These are phyloP conservation scores for Meliscaeva auricollis DNA, from an alignment of 2,888 invertebrate genomes.

Conservation along the genomic window DNA sequence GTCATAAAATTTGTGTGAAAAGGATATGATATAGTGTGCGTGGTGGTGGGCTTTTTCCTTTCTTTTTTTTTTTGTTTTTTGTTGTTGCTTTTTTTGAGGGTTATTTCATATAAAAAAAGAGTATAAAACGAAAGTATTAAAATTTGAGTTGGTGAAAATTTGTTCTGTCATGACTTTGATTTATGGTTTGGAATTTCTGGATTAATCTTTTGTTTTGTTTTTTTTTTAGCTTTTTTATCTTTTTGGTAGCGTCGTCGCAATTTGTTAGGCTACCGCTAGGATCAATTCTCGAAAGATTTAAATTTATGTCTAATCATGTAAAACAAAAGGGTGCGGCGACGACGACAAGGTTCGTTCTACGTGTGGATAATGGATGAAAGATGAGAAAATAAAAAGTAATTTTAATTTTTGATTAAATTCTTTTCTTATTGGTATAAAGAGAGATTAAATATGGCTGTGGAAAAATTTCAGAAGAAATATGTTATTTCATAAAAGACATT, in stretches of 20 bases:
- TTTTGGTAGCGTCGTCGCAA: not conserved
- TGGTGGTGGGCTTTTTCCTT: not conserved
- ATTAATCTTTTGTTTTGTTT: constrained; percentile 37
- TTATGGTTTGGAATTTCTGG: constrained; percentile 30
- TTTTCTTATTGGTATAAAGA: not conserved
- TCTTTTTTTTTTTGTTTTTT: not conserved
- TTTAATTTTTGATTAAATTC: constrained; percentile 10
- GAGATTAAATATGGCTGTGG: not conserved
- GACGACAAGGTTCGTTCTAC: too few relatives aligned
- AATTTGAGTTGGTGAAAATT: constrained; percentile 29
- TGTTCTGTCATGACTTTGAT: constrained; percentile 24
- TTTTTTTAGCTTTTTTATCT: not conserved
- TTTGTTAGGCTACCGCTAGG: not conserved
- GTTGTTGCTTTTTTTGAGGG: not conserved
- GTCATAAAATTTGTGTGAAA: constrained; percentile 47
- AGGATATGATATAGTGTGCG: not conserved
- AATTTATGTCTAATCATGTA: not conserved
- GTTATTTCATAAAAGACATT: too few relatives aligned
- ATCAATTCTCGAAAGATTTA: constrained; percentile 25
- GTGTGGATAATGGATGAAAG: too few relatives aligned
- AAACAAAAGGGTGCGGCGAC: not conserved
- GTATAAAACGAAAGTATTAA: not conserved
- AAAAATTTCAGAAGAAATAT: too few relatives aligned
- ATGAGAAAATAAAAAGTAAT: not conserved
- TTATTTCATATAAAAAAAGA: not conserved